These are phyloP conservation scores for Elmis aenea DNA, from an alignment of 2,888 invertebrate species.

Conservation along the genomic window DNA sequence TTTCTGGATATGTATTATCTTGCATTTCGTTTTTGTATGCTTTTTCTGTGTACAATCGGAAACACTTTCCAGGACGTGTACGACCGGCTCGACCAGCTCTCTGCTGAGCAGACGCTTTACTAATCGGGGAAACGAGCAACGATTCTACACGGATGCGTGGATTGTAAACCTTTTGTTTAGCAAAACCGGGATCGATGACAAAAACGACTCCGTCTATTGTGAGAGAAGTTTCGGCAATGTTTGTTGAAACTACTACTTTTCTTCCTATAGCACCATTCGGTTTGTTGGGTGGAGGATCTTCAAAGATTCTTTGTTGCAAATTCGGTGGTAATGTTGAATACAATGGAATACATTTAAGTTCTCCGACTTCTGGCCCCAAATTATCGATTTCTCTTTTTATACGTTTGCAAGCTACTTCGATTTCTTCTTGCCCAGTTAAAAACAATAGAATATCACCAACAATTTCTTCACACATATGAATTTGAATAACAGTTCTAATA, in stretches of 20 bases:
- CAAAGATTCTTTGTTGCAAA: slow-evolving; percentile 95
- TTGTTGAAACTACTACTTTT: slow-evolving; percentile 94
- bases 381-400: slow-evolving; percentile 95
- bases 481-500: slow-evolving; percentile 90
- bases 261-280: slow-evolving; percentile 67
- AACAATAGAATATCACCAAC: slow-evolving; percentile 91
- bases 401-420: slow-evolving; percentile 97
- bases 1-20: slow-evolving; percentile 97
- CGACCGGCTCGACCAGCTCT: slow-evolving; percentile 90
- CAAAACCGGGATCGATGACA: slow-evolving; percentile 99
- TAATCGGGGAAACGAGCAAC: slow-evolving; percentile 94
- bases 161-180: slow-evolving; percentile 90
- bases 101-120: slow-evolving; percentile 98
- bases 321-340: slow-evolving; percentile 98
- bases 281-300: slow-evolving; percentile 89
- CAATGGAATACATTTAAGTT: slow-evolving; percentile 95
- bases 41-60: slow-evolving; percentile 90
- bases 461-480: slow-evolving; percentile 93
- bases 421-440: slow-evolving; percentile 77
- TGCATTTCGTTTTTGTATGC: slow-evolving; percentile 98
- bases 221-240: slow-evolving; percentile 97
- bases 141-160: slow-evolving; percentile 85
- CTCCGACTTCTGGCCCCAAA: slow-evolving; percentile 90
- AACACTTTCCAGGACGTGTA: slow-evolving; percentile 98
- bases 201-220: slow-evolving; percentile 99